Conservation (phyloP, 2,888 invertebrate genomes). For the Microctonus hyperodae region DNA sequence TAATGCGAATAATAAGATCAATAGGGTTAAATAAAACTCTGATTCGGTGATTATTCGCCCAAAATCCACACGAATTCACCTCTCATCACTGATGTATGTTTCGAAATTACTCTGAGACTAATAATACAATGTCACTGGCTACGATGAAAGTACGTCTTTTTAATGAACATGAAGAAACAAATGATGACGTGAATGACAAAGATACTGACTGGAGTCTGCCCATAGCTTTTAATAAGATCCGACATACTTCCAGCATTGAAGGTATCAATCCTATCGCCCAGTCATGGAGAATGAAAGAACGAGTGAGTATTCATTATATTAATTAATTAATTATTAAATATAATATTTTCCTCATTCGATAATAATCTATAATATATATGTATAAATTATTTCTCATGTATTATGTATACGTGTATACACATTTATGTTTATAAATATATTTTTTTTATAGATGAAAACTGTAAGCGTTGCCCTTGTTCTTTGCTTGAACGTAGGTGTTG, state of each 20-base stretch:
- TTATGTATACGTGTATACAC: neutral
- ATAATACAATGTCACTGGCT: conserved; percentile 45
- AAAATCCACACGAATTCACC: conserved; percentile 1
- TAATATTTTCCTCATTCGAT: conserved; percentile 17
- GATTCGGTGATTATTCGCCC: conserved; percentile 1
- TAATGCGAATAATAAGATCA: neutral
- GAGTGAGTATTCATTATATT: conserved; percentile 68
- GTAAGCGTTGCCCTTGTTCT: conserved; percentile 97
- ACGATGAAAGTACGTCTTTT: conserved; percentile 28
- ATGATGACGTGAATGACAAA: conserved; percentile 27
- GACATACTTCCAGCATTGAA: conserved; percentile 78
- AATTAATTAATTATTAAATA: conserved; percentile 10
- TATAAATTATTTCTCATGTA: conserved; percentile 11
- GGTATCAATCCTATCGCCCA: conserved; percentile 73
- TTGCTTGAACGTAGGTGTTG: conserved; percentile 98
- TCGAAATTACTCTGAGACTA: neutral
- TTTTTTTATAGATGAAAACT: conserved; percentile 87
- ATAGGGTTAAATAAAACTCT: neutral
- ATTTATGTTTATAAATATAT: neutral
- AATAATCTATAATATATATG: neutral
- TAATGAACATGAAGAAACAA: conserved; percentile 27
- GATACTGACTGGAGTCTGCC: conserved; percentile 74
- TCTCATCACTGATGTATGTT: neutral
- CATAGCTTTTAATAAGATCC: conserved; percentile 75
- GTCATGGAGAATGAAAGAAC: conserved; percentile 92